Percentiles rank a stretch among this genome's conserved stretches.
phyloP scores from a whole-genome alignment of 2,888 invertebrate species.

The Lasioglossum leucozonium region DNA sequence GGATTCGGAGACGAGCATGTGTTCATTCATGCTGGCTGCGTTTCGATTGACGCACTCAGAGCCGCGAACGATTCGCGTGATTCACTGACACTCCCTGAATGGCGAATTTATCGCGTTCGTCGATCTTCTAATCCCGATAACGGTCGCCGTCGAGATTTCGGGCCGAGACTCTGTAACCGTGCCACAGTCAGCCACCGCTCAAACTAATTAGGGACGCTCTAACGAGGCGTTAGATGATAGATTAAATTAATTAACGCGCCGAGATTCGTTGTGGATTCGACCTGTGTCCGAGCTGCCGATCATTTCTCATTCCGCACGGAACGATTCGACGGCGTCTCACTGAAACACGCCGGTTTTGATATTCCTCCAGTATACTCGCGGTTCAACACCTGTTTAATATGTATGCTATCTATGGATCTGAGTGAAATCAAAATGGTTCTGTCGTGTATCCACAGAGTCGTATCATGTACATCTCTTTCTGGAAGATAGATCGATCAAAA shows the following conservation, averaged over 20 bases:
- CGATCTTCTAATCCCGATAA: slow-evolving; percentile 38
- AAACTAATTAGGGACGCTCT: background rate
- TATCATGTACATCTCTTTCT: background rate
- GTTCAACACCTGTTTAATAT: slow-evolving; percentile 1
- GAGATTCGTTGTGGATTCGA: background rate
- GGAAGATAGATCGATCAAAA: background rate
- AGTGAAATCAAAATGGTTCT: background rate
- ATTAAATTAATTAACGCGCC: background rate
- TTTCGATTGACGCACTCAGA: slow-evolving; percentile 69
- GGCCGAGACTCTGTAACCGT: background rate
- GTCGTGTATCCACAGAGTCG: background rate
- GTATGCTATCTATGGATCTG: slow-evolving; percentile 15
- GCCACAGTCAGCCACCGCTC: background rate
- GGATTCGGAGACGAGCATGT: slow-evolving; percentile 27
- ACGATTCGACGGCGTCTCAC: background rate
- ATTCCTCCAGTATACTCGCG: background rate
- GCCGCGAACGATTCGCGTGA: slow-evolving; percentile 48
- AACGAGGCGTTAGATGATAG: background rate
- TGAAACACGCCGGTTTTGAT: background rate
- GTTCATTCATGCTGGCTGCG: slow-evolving; percentile 72
- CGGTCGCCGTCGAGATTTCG: background rate
- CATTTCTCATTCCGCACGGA: background rate
- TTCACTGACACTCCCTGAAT: slow-evolving; percentile 66
- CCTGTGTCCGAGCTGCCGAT: background rate
- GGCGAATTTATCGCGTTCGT: slow-evolving; percentile 43